A percentile compares a stretch with the other conserved stretches of the same genome.
phyloP scores from a whole-genome alignment of 2,113 vertebrate genomes.

The Macaca mulatta region DNA sequence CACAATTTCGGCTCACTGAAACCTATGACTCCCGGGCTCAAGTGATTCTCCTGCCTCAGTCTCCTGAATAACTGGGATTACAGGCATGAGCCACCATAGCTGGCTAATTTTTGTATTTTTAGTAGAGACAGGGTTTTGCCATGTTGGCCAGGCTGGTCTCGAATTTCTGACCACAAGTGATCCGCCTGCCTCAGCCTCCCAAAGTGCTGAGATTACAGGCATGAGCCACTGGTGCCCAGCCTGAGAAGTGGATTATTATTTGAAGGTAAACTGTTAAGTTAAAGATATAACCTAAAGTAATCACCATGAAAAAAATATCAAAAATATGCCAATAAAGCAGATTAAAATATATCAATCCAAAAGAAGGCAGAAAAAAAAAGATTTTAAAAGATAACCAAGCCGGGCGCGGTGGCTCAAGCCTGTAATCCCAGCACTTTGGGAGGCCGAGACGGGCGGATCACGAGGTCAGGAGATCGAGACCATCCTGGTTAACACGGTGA shows the following conservation, averaged over 20 bases:
- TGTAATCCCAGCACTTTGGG: too few species aligned
- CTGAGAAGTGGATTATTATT: accelerated
- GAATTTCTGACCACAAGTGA: background rate
- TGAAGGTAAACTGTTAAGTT: background rate
- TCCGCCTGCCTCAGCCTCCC: background rate
- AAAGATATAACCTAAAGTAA: background rate
- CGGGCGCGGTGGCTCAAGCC: too few species aligned
- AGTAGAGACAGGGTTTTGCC: background rate
- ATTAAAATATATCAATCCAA: background rate
- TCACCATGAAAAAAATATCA: background rate
- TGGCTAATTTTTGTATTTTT: background rate
- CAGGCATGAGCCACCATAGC: background rate
- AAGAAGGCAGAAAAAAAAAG: background rate
- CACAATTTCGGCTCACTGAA: background rate
- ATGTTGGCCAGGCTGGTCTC: background rate
- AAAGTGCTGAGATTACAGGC: background rate
- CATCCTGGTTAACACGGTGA: too few species aligned
- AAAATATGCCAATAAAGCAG: background rate
- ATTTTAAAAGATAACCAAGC: background rate
- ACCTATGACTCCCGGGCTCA: background rate
- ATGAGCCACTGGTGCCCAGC: background rate
- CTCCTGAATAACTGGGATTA: background rate
- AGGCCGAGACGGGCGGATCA: too few species aligned
- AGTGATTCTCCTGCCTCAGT: background rate
- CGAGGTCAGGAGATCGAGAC: too few species aligned